Percentiles rank a stretch among this genome's conserved stretches.
Evolutionary conservation across 2,113 vertebrate species (phyloP).

Genomic region (Pelodiscus sinensis): DNA sequence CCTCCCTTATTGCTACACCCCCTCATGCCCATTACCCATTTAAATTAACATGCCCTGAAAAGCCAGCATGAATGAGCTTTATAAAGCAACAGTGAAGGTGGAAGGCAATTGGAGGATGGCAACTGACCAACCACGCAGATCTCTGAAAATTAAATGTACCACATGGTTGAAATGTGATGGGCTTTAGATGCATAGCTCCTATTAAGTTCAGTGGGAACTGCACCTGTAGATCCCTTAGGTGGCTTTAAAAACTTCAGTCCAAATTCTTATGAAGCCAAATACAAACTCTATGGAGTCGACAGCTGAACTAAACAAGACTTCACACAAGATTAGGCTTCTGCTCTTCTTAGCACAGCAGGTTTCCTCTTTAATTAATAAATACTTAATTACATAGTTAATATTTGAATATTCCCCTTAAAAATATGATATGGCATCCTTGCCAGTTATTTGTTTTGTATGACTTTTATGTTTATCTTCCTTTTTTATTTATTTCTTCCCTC

Average conservation of each 20-base stretch:
- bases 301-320: neutral
- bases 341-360: neutral
- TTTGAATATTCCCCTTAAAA: conserved; percentile 68
- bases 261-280: neutral
- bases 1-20: fast-evolving
- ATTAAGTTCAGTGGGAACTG: neutral
- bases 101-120: neutral
- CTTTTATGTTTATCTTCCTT: conserved; percentile 61
- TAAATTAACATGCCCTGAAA: neutral
- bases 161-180: neutral
- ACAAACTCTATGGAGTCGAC: neutral
- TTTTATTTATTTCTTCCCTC: neutral
- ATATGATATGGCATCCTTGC: conserved; percentile 46
- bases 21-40: neutral
- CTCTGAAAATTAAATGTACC: neutral
- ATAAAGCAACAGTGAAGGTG: neutral
- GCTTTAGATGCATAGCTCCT: neutral
- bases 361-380: conserved; percentile 70
- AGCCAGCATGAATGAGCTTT: neutral
- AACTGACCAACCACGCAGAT: neutral
- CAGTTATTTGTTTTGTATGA: conserved; percentile 67
- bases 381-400: conserved; percentile 68
- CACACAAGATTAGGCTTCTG: conserved; percentile 36
- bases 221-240: fast-evolving
- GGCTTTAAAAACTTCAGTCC: neutral